phyloP scores from a whole-genome alignment of 2,113 vertebrate species.

The Microcebus griseorufus region DNA sequence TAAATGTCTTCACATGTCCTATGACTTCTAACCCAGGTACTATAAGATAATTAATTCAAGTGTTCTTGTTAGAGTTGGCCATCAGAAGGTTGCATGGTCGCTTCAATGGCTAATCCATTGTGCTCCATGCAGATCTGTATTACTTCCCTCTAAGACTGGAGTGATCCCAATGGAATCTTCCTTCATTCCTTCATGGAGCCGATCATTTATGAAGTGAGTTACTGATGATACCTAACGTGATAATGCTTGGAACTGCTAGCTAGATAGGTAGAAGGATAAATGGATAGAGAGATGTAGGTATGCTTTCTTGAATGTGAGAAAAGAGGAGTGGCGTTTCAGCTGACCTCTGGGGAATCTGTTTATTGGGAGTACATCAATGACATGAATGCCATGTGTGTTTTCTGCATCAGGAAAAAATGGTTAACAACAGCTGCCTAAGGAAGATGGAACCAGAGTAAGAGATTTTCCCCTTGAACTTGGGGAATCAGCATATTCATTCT shows the following conservation, averaged over 20 bases:
- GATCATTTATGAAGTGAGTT: not conserved
- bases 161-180: not conserved
- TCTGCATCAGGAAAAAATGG: not conserved
- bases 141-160: not conserved
- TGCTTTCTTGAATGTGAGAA: not conserved
- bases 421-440: not conserved
- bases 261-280: not conserved
- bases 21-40: not conserved
- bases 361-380: not conserved
- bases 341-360: not conserved
- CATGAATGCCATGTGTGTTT: not conserved
- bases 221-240: not conserved
- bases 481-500: not conserved
- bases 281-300: not conserved
- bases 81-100: not conserved
- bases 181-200: not conserved
- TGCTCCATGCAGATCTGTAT: not conserved
- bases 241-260: not conserved
- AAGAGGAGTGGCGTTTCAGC: not conserved
- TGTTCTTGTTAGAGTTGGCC: not conserved
- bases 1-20: not conserved
- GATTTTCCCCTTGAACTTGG: not conserved
- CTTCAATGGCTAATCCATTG: not conserved
- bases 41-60: not conserved
- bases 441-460: not conserved